Base-by-base conservation (phyloP, 2,113 vertebrate genomes). In the Pedetes capensis region DNA sequence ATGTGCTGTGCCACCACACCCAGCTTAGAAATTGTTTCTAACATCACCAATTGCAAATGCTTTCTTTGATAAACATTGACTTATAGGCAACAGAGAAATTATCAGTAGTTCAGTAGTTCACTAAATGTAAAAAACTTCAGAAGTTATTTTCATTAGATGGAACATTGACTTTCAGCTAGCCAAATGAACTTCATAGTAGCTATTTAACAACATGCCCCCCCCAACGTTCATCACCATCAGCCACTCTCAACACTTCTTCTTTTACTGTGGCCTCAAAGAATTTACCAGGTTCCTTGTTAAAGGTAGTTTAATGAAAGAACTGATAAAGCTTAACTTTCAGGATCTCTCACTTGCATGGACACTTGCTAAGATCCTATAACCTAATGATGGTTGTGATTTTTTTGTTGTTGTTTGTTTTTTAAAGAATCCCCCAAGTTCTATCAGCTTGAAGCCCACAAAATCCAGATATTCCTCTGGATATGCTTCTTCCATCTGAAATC, bases 401-500 rank as follows among this genome's bases (percentile, higher is more conserved):
- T 87, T 74, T n/a, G 32, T 14, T n/a, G n/a, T n/a, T n/a, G n/a
- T n/a, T n/a, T n/a, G n/a, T 57, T 86, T 89, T 80, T 79, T 55
- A 74, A 82, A 87, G 34, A 53, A 83, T 1, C 2, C 14, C 57
- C 32, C 6, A 79, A 29, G n/a, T 79, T 96, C 55, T 75, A 90
- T 66, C 80, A 71, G 81, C 61, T 91, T 53, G 49, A 81, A 72
- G 53, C 47, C 39, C 71, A 92, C 71, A 71, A 47, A 89, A 89
- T 87, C 72, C 23, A 12, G 20, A 89, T 71, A 8, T 84, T 44
- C 12, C 71, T 79, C 53, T 94, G 72, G 42, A 39, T 82, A 27
- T 53, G 34, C 81, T 90, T 94, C 51, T 85, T 89, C 47, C 42
- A n/a, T 85, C 49, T 88, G 53, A 95, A 96, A 34, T 66, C 34